These are phyloP conservation scores for Branchellion lobata DNA, from an alignment of 2,888 invertebrate species.

Conservation along the genomic window DNA sequence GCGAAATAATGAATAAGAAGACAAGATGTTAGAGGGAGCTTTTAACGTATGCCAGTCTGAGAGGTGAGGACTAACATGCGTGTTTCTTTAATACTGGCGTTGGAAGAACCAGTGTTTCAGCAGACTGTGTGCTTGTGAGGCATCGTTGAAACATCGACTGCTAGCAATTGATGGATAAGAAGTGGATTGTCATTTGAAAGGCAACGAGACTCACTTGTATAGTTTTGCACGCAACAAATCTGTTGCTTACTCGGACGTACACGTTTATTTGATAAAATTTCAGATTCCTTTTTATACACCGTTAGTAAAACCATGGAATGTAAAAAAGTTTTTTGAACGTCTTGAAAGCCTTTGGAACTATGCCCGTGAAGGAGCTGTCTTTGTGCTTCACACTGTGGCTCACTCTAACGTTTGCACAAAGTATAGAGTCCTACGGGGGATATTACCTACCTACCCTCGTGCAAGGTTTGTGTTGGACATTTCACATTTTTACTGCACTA, in stretches of 20 bases:
- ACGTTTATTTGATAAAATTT: neutral
- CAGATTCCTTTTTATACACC: neutral
- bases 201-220: too few relatives aligned
- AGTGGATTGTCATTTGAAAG: too few relatives aligned
- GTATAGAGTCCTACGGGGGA: neutral
- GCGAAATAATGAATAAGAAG: neutral
- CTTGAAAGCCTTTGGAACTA: neutral
- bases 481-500: neutral
- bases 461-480: neutral
- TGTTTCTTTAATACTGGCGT: too few relatives aligned
- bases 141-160: neutral
- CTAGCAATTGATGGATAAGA: too few relatives aligned
- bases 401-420: neutral
- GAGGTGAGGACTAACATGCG: neutral
- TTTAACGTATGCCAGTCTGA: slow-evolving; percentile 8
- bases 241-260: too few relatives aligned
- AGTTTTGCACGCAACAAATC: too few relatives aligned
- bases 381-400: neutral
- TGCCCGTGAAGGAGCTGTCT: neutral
- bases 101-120: too few relatives aligned
- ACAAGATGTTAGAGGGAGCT: slow-evolving; percentile 7
- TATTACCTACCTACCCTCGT: neutral
- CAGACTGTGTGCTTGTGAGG: neutral
- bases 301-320: too few relatives aligned
- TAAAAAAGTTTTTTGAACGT: too few relatives aligned